Base-by-base conservation (phyloP, 2,888 invertebrate genomes). In the Apamea crenata region DNA sequence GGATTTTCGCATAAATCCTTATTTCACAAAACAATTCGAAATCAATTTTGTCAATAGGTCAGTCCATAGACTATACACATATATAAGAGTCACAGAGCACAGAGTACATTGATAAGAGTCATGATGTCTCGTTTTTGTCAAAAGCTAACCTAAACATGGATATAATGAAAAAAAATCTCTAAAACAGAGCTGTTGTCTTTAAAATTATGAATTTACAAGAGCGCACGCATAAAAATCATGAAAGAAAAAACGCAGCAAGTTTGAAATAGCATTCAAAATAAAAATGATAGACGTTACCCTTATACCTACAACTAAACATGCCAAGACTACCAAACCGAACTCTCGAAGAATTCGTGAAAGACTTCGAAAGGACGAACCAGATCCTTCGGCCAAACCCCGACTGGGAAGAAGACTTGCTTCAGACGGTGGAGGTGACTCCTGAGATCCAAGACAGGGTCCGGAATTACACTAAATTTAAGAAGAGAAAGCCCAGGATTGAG, bases 371-470 rank as follows among this genome's bases (percentile, higher is more conserved):
- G 7, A 81, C 85, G 0, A 25, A 74, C 1, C 25, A 59, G 63
- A 75, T 85, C 1, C 40, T 87, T 0, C 89, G 91, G 1, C 91
- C 90, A 0, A 91, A 92, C 47, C 91, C 91, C 0, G 87, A 92
- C 44, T 90, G 89, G 90, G 91, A 91, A 29, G 90, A 91, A 10
- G 92, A 92, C 18, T 44, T 92, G 44, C 65, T 70, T 1, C 88
- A 88, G 63, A 85, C 89, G 0, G 86, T 89, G 29, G 89, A 85
- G 32, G 83, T 92, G 0, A 88, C 85, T 0, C 86, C 91, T 0
- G 81, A 81, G 1, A 87, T 88, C 3, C 56, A 70, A 7, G 79
- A 65, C 18, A 86, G 91, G 74, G 4, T 92, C 0, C 76, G 78
- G 7, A 82, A 72, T 0, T 92, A 92, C 56, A 36, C 86, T 0